Evolutionary conservation across 2,888 invertebrate species (phyloP), one percentile per base, ranked within the genome.

Genomic region (Trachelus troglodyta): DNA sequence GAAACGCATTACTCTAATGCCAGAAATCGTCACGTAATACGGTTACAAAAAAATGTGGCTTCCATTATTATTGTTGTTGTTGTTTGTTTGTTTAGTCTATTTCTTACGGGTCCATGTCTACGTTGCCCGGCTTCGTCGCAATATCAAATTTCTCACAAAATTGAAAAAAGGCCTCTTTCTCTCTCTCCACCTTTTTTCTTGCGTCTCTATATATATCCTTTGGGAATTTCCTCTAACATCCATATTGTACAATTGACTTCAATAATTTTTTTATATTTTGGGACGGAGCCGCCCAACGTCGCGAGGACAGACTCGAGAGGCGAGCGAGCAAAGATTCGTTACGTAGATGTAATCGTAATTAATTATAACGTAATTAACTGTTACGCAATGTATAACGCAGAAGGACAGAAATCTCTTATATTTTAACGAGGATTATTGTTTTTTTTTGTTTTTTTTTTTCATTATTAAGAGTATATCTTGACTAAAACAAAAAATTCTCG

Each of bases 11-110:
- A 2, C 56, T 23, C 23, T 9, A 9, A 9, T 2, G 2, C 1
- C 23, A 56, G 23, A 56, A 56, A 9, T 56, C 56, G 15, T 40
- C 15, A 15, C 23, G 56, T 9, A 9, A 56, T 23, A 56, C 23
- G 6, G 23, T 23, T 56, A 23, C 56, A 40, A 40, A 23, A 40
- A 40, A 56, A 56, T 23, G 56, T 23, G 56, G 56, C 23, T 23
- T 56, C 23, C 15, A 85, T 86, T 89, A 87, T 87, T 89, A 86
- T 89, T 90, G 86, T 90, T 89, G 87, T 89, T 89, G 87, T 89
- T 89, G 86, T 89, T 89, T 88, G 86, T 88, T 87, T 87, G 84
- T 88, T 89, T 88, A 89, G 88, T 89, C 85, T 89, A 87, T 88
- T 85, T 81, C 76, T 76, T 85, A 79, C 80, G 85, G 82, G 84